Evolutionary conservation across 2,797 vertebrate species (phyloP).

Genomic region (Acanthurus lineatus): DNA sequence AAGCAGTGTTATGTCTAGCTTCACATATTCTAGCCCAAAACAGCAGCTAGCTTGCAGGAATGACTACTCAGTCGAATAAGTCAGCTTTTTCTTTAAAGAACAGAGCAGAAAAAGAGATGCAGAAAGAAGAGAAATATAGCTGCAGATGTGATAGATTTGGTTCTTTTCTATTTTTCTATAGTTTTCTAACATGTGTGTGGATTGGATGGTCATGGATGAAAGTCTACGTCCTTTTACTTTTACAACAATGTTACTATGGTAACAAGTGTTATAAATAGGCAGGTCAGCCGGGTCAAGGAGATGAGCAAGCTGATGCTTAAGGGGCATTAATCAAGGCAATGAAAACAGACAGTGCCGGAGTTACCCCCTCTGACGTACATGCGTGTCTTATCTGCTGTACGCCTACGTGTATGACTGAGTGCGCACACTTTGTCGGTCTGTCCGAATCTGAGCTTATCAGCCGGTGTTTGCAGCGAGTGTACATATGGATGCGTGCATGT

Average conservation of each 20-base stretch:
- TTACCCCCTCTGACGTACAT: conserved; percentile 12
- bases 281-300: conserved; percentile 65
- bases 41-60: neutral
- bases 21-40: conserved; percentile 1
- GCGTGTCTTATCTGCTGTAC: conserved; percentile 45
- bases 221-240: conserved; percentile 18
- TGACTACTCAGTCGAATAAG: neutral
- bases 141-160: neutral
- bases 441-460: conserved; percentile 49
- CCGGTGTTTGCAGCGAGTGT: conserved; percentile 34
- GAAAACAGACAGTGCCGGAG: conserved; percentile 39
- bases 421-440: conserved; percentile 27
- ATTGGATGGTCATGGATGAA: neutral
- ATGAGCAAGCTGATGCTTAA: conserved; percentile 36
- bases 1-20: conserved; percentile 34
- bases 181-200: conserved; percentile 10
- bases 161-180: neutral
- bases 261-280: conserved; percentile 46
- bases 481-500: conserved; percentile 54
- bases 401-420: conserved; percentile 45
- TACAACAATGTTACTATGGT: conserved; percentile 39
- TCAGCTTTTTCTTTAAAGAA: no score
- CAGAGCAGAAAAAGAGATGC: neutral
- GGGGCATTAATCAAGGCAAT: conserved; percentile 60
- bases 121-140: neutral